These are phyloP conservation scores for Sturnus vulgaris DNA, from an alignment of 2,113 vertebrate species.

Conservation along the genomic window DNA sequence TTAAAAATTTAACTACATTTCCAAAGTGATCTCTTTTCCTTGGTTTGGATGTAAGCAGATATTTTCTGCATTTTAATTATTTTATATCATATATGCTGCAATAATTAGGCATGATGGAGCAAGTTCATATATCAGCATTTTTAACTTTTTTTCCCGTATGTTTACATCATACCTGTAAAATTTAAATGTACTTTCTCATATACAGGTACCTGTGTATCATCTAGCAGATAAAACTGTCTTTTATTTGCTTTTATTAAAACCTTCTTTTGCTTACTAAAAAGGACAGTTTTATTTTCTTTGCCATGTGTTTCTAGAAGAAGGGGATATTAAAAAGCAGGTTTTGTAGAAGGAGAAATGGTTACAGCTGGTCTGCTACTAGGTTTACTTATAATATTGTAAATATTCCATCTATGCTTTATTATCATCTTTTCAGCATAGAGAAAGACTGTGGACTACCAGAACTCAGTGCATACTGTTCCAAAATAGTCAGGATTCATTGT, in stretches of 20 bases:
- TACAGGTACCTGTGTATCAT: conserved; percentile 50
- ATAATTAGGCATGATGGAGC: conserved; percentile 50
- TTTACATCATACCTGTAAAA: conserved; percentile 41
- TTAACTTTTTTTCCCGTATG: conserved; percentile 44
- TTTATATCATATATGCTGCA: conserved; percentile 58
- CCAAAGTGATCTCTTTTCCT: conserved; percentile 64
- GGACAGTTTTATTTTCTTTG: conserved; percentile 45
- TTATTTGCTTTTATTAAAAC: conserved; percentile 44
- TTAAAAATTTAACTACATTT: conserved; percentile 34
- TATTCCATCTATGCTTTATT: neutral
- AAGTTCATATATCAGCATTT: conserved; percentile 40
- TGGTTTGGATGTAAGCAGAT: conserved; percentile 36
- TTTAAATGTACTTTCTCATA: conserved; percentile 30
- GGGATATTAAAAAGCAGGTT: conserved; percentile 30
- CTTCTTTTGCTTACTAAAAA: conserved; percentile 57
- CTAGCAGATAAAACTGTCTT: conserved; percentile 56
- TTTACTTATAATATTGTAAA: conserved; percentile 34
- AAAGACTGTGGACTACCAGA: neutral
- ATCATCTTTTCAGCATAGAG: neutral
- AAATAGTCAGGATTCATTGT: neutral
- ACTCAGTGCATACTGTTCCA: neutral
- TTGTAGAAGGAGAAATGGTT: conserved; percentile 19
- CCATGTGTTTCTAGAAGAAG: conserved; percentile 24
- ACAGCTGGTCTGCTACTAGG: conserved; percentile 31
- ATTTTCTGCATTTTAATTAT: neutral